Conservation (phyloP, 2,113 vertebrate genomes). For the Seriola dumerili region DNA sequence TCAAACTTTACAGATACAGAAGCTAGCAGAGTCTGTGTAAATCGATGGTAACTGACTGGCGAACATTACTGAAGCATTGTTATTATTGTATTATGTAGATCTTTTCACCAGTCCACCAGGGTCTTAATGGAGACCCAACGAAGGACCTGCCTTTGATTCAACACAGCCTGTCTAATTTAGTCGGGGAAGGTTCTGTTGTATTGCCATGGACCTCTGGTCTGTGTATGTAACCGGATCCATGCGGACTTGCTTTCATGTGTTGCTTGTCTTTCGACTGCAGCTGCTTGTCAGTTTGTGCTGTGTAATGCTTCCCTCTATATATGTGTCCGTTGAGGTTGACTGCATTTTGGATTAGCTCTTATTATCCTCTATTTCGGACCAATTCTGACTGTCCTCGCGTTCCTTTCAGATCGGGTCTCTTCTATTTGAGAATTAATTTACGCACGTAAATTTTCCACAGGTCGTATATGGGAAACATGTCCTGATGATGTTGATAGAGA, state of each 20-base stretch:
- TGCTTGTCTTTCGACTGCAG: not conserved
- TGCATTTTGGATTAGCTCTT: not conserved
- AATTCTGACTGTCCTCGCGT: not conserved
- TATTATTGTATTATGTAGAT: too few species aligned
- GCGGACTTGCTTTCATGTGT: constrained; percentile 4
- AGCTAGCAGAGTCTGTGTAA: too few species aligned
- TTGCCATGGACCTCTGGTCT: not conserved
- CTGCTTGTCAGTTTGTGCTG: not conserved
- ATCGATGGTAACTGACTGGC: too few species aligned
- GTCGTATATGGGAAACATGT: constrained; percentile 2
- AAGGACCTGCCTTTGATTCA: too few species aligned
- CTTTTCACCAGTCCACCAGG: too few species aligned
- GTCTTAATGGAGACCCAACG: too few species aligned
- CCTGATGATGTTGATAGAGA: not conserved
- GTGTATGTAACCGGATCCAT: not conserved
- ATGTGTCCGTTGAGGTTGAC: not conserved
- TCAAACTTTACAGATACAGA: too few species aligned
- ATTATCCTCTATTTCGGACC: not conserved
- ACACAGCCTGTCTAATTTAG: too few species aligned
- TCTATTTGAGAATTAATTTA: not conserved
- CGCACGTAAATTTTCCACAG: not conserved
- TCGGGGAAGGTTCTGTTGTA: not conserved
- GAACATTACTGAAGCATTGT: too few species aligned
- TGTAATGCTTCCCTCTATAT: not conserved
- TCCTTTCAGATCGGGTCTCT: not conserved